phyloP scores from a whole-genome alignment of 2,113 vertebrate species.

The Phrynocephalus versicolor region DNA sequence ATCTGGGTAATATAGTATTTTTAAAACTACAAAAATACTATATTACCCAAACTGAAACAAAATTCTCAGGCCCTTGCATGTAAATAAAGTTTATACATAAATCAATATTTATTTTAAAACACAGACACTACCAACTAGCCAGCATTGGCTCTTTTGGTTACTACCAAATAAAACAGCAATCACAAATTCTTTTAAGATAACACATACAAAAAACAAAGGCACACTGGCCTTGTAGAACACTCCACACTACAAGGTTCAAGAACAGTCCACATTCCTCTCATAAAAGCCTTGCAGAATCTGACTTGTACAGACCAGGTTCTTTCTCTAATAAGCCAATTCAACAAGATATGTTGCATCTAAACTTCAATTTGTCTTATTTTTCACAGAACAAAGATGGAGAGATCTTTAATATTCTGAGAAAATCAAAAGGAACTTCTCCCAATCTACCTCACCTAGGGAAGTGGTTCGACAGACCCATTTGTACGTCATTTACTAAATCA shows the following conservation, averaged over 20 bases:
- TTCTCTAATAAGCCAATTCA: neutral
- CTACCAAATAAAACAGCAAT: neutral
- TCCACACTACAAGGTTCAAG: neutral
- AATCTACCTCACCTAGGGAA: neutral
- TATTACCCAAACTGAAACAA: no score
- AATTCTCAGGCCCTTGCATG: no score
- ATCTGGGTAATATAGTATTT: no score
- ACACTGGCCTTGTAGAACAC: no score
- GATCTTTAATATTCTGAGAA: neutral
- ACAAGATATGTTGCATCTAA: neutral
- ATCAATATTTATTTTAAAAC: neutral
- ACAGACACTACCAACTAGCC: neutral
- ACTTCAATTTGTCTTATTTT: slow-evolving; percentile 14
- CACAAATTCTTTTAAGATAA: neutral
- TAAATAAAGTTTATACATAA: no score
- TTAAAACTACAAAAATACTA: no score
- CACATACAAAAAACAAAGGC: neutral
- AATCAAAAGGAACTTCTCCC: neutral
- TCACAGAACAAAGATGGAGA: neutral
- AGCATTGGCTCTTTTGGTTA: neutral
- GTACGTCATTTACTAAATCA: no score
- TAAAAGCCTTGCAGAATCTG: neutral
- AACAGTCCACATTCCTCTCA: neutral
- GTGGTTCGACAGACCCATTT: neutral
- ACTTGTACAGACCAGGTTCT: no score